Conservation (phyloP, 2,888 invertebrate species). For the Mythimna impura region DNA sequence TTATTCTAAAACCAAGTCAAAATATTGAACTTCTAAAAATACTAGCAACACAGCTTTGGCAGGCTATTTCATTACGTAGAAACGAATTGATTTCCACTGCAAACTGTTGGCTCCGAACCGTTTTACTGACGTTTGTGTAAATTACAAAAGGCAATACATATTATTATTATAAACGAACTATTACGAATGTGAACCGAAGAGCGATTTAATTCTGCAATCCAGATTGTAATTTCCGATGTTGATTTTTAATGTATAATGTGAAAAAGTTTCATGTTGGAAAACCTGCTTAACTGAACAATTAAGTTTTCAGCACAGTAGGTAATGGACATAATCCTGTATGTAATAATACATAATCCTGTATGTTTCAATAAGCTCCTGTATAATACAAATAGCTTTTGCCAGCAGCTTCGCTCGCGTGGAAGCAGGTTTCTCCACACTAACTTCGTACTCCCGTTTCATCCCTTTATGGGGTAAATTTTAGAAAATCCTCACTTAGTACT, state of each 20-base stretch:
- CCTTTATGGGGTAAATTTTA: too few species aligned
- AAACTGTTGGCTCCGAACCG: slow-evolving; percentile 67
- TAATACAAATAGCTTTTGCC: too few species aligned
- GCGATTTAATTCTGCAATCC: slow-evolving; percentile 62
- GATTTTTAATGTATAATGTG: slow-evolving; percentile 11
- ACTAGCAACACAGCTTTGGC: slow-evolving; percentile 6
- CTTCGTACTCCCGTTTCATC: too few species aligned
- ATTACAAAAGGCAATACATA: slow-evolving; percentile 66
- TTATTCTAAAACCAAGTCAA: background rate
- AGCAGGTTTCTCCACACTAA: too few species aligned
- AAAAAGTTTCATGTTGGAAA: background rate
- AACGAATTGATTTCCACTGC: slow-evolving; percentile 75
- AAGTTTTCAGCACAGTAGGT: too few species aligned
- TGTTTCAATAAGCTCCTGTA: too few species aligned
- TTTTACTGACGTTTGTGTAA: slow-evolving; percentile 74
- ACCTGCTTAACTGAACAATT: background rate
- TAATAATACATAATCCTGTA: too few species aligned
- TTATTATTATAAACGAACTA: slow-evolving; percentile 59
- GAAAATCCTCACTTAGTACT: too few species aligned
- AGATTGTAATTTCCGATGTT: slow-evolving; percentile 54
- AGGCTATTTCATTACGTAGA: slow-evolving; percentile 31
- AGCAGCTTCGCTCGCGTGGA: too few species aligned
- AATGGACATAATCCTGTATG: too few species aligned
- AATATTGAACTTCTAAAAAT: slow-evolving; percentile 8
- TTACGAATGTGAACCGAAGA: slow-evolving; percentile 57